Evolutionary conservation across 1,140 invertebrate genomes (phyloP).

Genomic region (Saxidomus purpurata): DNA sequence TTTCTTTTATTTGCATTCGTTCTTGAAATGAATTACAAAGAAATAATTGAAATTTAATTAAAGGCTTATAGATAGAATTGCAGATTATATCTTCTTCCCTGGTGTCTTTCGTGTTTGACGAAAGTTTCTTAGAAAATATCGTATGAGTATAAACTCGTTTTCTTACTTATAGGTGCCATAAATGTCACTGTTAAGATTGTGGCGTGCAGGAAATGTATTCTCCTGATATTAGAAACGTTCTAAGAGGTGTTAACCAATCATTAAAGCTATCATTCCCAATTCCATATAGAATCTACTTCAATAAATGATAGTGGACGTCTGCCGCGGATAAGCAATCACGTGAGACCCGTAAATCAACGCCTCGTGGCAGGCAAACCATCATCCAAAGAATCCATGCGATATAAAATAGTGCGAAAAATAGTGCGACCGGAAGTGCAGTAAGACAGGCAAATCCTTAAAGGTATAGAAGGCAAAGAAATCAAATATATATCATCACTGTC

Average conservation of each 20-base stretch:
- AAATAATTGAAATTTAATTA: no score
- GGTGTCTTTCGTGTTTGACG: no score
- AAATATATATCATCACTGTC: no score
- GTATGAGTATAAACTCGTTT: not conserved
- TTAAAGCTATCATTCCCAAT: not conserved
- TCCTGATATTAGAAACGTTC: not conserved
- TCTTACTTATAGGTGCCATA: not conserved
- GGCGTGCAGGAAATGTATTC: not conserved
- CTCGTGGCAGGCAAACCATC: not conserved
- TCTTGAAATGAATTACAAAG: no score
- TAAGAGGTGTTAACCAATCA: not conserved
- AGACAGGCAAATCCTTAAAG: no score
- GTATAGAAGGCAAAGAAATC: no score
- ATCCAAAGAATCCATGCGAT: not conserved
- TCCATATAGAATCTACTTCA: not conserved
- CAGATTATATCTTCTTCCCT: no score
- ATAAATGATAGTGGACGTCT: not conserved
- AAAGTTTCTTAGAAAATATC: no score
- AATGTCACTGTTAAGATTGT: not conserved
- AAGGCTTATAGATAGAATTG: no score
- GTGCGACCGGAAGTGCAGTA: not conserved
- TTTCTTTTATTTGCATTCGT: no score
- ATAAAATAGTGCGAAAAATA: not conserved
- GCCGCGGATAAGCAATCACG: not conserved
- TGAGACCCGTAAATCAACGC: not conserved